Conservation (phyloP, 2,797 vertebrate species). For the Sebastes nivosus region DNA sequence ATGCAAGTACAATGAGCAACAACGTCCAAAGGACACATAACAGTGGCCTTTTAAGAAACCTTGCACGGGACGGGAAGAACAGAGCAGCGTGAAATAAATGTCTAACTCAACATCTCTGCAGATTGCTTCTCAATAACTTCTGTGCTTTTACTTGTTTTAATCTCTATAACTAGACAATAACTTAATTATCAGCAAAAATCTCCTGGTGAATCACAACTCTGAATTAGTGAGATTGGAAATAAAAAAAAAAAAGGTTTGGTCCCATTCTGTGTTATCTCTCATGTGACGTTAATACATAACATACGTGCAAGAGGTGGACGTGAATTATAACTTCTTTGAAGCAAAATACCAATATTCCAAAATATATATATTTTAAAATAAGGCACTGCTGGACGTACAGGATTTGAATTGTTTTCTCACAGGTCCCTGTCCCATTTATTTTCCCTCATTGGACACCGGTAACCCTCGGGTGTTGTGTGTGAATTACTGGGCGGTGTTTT, state of each 20-base stretch:
- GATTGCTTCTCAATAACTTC: neutral
- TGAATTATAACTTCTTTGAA: constrained; percentile 29
- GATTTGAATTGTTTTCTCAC: neutral
- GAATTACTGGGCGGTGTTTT: neutral
- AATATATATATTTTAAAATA: constrained; percentile 37
- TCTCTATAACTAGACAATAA: constrained; percentile 20
- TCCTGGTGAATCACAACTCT: constrained; percentile 1
- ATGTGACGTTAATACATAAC: constrained; percentile 28
- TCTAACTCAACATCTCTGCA: neutral
- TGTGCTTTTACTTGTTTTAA: constrained; percentile 2
- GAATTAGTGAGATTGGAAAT: constrained; percentile 29
- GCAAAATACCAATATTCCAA: constrained; percentile 25
- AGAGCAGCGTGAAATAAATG: neutral
- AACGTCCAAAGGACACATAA: neutral
- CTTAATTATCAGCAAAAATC: constrained; percentile 16
- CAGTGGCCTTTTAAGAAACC: constrained; percentile 28
- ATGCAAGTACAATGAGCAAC: constrained; percentile 25
- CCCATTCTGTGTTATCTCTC: constrained; percentile 8
- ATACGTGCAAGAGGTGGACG: constrained; percentile 7
- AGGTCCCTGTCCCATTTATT: neutral
- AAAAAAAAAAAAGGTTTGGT: constrained; percentile 5
- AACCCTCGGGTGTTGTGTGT: neutral
- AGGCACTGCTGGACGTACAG: constrained; percentile 34
- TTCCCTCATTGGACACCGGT: neutral
- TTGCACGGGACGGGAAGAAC: neutral